Evolutionary conservation across 2,888 invertebrate genomes (phyloP), one percentile per base, ranked within the genome.

Genomic region (Gari tellinella): DNA sequence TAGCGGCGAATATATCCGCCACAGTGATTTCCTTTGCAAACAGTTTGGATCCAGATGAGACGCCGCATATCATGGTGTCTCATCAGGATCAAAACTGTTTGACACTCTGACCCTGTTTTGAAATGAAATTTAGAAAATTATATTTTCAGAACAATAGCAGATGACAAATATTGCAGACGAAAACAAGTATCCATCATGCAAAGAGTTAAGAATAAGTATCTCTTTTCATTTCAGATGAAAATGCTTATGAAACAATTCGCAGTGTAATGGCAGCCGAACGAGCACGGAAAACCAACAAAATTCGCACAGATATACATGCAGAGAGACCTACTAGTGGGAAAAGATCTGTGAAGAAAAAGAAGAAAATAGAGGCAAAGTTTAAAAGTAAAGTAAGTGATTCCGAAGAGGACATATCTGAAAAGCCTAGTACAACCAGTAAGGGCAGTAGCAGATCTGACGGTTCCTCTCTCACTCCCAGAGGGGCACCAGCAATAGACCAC

Each of bases 241-340:
- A 46, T 17, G 78, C 80, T 1, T 84, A 84, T 62, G 70, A 74
- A 41, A 81, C 82, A 45, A 61, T 84, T 46, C 74, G 81, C 52
- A 78, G 81, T 61, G 78, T 84, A 1, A 78, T 81, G 69, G 67
- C 69, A 21, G 78, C 78, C 23, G 73, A 77, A 43, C 60, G 66
- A 41, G 75, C 75, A n/a, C 70, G 74, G 37, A 46, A 72, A 56
- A 64, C 66, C n/a, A 65, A 78, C 45, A 67, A 46, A 41, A 66
- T 79, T 37, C 56, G 80, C 23, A 72, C 73, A 15, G 79, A 80
- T 58, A 68, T 79, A 31, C 19, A 64, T 38, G 75, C 66, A 2
- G 72, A 72, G 4, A 63, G 68, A 38, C 61, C 69, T 25, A 56
- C 64, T 12, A 66, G 66, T 58, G 65, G 53, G 14, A 75, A 73